These are phyloP conservation scores for Leptopilina syphax DNA, from an alignment of 2,888 invertebrate genomes.

Conservation along the genomic window DNA sequence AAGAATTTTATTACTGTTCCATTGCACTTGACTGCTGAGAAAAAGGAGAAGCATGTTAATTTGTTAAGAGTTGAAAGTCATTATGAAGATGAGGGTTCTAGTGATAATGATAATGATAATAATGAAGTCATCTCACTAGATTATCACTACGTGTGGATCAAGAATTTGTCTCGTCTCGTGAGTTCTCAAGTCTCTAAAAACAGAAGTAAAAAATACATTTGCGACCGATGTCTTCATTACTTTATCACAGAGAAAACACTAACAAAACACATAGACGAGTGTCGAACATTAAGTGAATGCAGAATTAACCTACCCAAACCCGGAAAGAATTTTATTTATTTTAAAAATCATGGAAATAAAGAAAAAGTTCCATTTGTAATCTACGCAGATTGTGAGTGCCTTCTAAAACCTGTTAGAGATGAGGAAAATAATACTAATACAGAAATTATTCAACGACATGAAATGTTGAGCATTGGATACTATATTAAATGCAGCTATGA, in stretches of 20 bases:
- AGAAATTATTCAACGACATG: background rate
- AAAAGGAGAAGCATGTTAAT: too few species aligned
- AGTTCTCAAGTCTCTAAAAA: background rate
- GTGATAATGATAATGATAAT: too few species aligned
- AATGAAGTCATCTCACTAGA: background rate
- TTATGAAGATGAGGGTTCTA: too few species aligned
- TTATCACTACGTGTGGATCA: slow-evolving; percentile 52
- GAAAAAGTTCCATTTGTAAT: too few species aligned
- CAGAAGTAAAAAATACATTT: background rate
- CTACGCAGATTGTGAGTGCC: too few species aligned
- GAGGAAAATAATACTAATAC: background rate
- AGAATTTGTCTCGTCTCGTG: slow-evolving; percentile 57
- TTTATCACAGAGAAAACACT: slow-evolving; percentile 1
- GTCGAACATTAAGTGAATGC: slow-evolving; percentile 13
- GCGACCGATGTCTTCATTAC: slow-evolving; percentile 33
- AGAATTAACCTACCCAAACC: background rate
- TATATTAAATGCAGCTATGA: background rate
- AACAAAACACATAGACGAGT: slow-evolving; percentile 5
- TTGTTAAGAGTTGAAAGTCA: too few species aligned
- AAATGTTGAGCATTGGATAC: slow-evolving; percentile 15
- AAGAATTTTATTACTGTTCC: background rate
- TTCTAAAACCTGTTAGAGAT: background rate
- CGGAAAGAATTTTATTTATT: too few species aligned
- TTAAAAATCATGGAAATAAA: too few species aligned
- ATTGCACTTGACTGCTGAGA: background rate